A percentile compares a stretch with the other conserved stretches of the same genome.
Conservation (phyloP, 2,888 invertebrate genomes). For the Globia sparganii region DNA sequence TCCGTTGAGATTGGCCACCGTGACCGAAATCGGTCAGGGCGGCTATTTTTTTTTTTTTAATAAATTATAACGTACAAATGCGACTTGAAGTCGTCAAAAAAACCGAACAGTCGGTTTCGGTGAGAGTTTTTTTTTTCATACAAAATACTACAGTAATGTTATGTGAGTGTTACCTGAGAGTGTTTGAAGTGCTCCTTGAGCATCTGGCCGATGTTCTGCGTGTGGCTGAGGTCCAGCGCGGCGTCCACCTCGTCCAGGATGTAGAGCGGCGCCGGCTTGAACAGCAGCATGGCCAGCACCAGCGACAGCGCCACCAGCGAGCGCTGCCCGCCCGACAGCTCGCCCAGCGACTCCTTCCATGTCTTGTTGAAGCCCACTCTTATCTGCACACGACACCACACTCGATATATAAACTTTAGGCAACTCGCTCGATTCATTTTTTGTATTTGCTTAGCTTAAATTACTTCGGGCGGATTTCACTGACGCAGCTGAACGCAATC, state of each 20-base stretch:
- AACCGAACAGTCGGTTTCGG: neutral
- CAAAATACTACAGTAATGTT: neutral
- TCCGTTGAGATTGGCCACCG: too few relatives aligned
- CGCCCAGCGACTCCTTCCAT: constrained; percentile 99
- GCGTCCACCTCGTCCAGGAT: constrained; percentile 99
- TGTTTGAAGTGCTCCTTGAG: constrained; percentile 90
- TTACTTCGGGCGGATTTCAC: neutral
- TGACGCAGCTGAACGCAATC: neutral
- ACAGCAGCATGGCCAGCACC: constrained; percentile 98
- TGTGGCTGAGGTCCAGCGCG: constrained; percentile 99
- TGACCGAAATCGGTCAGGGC: too few relatives aligned
- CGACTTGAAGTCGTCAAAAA: neutral
- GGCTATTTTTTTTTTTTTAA: too few relatives aligned
- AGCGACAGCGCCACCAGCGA: constrained; percentile 98
- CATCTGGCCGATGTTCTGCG: constrained; percentile 99
- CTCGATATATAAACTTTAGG: neutral
- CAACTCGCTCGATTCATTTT: neutral
- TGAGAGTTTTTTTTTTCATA: neutral
- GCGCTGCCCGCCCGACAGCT: constrained; percentile 99
- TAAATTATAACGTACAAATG: neutral
- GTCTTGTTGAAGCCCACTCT: constrained; percentile 96
- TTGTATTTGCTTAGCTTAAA: neutral
- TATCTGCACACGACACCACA: constrained; percentile 68
- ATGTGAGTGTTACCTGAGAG: constrained; percentile 66
- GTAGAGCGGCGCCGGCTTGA: constrained; percentile 99